Evolutionary conservation across 2,113 vertebrate species (phyloP), one percentile per base, ranked within the genome.

Genomic region (Carlito syrichta): DNA sequence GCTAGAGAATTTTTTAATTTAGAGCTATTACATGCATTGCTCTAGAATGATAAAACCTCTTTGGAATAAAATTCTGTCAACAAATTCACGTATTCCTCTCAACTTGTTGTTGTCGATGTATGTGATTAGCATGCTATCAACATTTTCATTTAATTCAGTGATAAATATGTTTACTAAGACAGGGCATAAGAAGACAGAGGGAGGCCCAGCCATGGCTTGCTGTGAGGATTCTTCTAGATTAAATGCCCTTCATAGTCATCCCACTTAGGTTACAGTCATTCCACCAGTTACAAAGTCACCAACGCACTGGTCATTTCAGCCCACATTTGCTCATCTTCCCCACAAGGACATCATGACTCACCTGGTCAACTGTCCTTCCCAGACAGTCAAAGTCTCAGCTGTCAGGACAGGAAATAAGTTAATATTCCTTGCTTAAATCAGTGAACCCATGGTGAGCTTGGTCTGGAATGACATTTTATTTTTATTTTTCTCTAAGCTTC

Each of bases 351-450:
- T 35, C n/a, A 2, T 77, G 87, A 96, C 56, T 95, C 84, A 94
- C 87, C 76, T 96, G 81, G 90, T 40, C 52, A 60, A 74, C 76
- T 56, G n/a, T 77, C 60, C 48, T 62, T 48, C 58, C 74, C 52
- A 79, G 89, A 66, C 7, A 1, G 79, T 73, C 86, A 66, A 56
- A 58, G 63, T 92, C 94, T 96, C 66, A 82, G 91, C 66, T 95
- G 48, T 92, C 92, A 91, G 81, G 78, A 48, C 73, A 92, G 94
- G 94, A 97, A 95, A 48, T 58, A 87, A 50, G 27, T 68, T 91
- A 50, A 48, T 58, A 48, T 52, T 90, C 94, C 77, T 84, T 60
- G 38, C 50, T 84, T 81, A 84, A 76, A 85, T 94, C 85, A 63
- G 9, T 23, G 52, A 90, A 9, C 22, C 35, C 63, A 22, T 4